Conservation (phyloP, 2,113 vertebrate genomes). For the Bombycilla garrulus region DNA sequence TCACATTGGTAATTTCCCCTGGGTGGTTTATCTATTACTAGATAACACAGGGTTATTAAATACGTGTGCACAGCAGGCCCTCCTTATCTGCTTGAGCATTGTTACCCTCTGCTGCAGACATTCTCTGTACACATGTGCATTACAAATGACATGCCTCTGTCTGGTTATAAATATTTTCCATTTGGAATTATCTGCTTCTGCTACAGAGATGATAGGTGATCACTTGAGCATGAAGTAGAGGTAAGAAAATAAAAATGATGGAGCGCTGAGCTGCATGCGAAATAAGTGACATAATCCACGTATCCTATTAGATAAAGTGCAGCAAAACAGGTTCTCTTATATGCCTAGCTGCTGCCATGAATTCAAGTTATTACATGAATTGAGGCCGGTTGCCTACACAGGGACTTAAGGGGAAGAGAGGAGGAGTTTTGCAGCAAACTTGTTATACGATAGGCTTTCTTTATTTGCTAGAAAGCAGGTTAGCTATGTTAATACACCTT, state of each 20-base stretch:
- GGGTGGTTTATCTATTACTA: slow-evolving; percentile 8
- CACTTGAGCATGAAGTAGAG: neutral
- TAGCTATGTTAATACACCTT: neutral
- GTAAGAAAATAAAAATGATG: slow-evolving; percentile 6
- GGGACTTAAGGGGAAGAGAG: neutral
- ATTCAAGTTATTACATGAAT: neutral
- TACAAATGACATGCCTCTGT: slow-evolving; percentile 28
- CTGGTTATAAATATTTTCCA: slow-evolving; percentile 48
- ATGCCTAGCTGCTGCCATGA: neutral
- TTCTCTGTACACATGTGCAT: slow-evolving; percentile 9
- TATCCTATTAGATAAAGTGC: neutral
- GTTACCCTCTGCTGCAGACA: slow-evolving; percentile 6
- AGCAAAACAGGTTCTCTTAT: neutral
- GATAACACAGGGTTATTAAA: slow-evolving; percentile 44
- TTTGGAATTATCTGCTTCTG: slow-evolving; percentile 30
- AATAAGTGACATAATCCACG: neutral
- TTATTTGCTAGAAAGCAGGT: neutral
- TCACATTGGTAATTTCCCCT: slow-evolving; percentile 4
- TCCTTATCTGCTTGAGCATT: slow-evolving; percentile 19
- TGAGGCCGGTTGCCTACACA: neutral
- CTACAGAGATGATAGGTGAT: neutral
- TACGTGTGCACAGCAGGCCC: neutral
- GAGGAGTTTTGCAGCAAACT: neutral
- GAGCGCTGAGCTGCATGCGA: neutral
- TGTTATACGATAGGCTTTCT: neutral